phyloP scores from a whole-genome alignment of 1,140 invertebrate species.

The Aphaenogaster ashmeadi region DNA sequence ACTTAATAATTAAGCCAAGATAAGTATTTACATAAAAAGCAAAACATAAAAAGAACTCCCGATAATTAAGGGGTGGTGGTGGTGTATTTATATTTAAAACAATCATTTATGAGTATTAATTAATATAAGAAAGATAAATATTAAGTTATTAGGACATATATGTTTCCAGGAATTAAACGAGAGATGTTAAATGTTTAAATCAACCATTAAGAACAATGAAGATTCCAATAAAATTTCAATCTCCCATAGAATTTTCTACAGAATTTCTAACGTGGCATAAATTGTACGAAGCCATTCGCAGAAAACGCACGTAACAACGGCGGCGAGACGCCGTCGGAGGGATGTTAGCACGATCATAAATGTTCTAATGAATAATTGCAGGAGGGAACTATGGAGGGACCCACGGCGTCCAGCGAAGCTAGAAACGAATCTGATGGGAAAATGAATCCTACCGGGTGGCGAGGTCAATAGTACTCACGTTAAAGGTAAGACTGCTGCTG shows the following conservation, averaged over 20 bases:
- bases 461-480: conserved; percentile 88
- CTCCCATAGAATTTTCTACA: neutral
- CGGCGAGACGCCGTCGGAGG: neutral
- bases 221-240: conserved; percentile 28
- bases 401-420: neutral
- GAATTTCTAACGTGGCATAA: conserved; percentile 18
- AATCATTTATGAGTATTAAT: neutral
- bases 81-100: neutral
- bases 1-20: neutral
- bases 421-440: conserved; percentile 18
- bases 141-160: neutral
- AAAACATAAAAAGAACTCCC: too few species aligned
- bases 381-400: neutral
- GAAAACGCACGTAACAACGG: neutral
- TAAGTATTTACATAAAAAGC: neutral
- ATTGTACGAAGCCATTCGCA: neutral
- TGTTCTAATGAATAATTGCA: conserved; percentile 38
- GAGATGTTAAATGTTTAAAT: conserved; percentile 4
- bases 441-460: conserved; percentile 38
- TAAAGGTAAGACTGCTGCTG: conserved; percentile 95
- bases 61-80: too few species aligned
- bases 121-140: conserved; percentile 7
- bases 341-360: conserved; percentile 27
- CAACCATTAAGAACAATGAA: neutral
- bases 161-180: neutral